Evolutionary conservation across 2,797 vertebrate species (phyloP).

Genomic region (Leptatherina wallacei): DNA sequence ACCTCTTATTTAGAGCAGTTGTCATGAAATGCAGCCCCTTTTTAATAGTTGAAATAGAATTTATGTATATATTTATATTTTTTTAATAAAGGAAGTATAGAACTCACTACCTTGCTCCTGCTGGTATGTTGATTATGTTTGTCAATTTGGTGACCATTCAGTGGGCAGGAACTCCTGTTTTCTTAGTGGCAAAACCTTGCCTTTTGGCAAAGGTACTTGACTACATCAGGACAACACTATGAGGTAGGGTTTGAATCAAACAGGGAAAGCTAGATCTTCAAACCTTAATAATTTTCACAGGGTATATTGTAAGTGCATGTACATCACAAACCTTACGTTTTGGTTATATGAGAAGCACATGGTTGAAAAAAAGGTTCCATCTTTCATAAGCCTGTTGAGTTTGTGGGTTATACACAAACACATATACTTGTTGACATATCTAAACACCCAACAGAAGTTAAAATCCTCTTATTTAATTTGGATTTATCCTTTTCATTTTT

Average conservation of each 20-base stretch:
- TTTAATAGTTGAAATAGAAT: constrained; percentile 91
- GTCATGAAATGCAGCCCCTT: constrained; percentile 89
- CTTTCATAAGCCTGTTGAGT: constrained; percentile 83
- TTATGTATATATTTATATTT: constrained; percentile 92
- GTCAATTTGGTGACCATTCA: constrained; percentile 85
- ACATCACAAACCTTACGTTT: constrained; percentile 86
- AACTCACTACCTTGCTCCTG: constrained; percentile 89
- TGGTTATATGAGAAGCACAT: constrained; percentile 86
- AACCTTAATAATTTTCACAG: constrained; percentile 87
- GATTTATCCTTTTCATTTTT: constrained; percentile 78
- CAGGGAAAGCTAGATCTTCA: constrained; percentile 85
- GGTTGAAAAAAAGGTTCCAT: constrained; percentile 84
- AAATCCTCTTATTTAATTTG: constrained; percentile 83
- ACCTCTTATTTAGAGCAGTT: constrained; percentile 88
- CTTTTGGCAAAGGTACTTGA: constrained; percentile 82
- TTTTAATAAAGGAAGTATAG: constrained; percentile 91
- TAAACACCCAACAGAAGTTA: constrained; percentile 80
- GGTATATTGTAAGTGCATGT: constrained; percentile 88
- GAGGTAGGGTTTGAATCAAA: constrained; percentile 86
- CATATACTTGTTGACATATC: constrained; percentile 82
- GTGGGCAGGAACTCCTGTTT: constrained; percentile 85
- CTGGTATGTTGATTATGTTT: constrained; percentile 89
- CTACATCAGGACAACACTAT: constrained; percentile 85
- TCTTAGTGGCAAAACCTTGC: constrained; percentile 82
- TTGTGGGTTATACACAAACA: constrained; percentile 83